Evolutionary conservation across 2,888 invertebrate genomes (phyloP).

Genomic region (Andrena marginata): DNA sequence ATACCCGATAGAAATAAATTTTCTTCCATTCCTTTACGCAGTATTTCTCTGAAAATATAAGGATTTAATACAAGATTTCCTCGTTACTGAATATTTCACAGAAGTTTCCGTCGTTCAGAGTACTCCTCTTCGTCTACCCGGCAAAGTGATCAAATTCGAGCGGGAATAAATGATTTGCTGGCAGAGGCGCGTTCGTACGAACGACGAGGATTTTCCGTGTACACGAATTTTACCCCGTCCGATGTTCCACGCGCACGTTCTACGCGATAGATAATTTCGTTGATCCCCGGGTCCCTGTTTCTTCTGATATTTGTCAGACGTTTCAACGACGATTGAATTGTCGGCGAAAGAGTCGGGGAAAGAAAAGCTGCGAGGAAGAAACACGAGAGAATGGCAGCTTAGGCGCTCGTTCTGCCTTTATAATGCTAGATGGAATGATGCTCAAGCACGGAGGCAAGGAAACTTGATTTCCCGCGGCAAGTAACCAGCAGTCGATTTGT

Average conservation of each 20-base stretch:
- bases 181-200: background rate
- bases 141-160: conserved; percentile 8
- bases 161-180: conserved; percentile 1
- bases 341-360: conserved; percentile 1
- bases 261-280: conserved; percentile 49
- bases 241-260: background rate
- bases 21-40: no score
- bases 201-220: background rate
- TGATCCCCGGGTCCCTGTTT: conserved; percentile 28
- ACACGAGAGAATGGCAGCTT: background rate
- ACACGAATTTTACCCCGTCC: background rate
- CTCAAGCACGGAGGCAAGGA: no score
- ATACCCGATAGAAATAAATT: background rate
- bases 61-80: background rate
- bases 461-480: no score
- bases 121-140: background rate
- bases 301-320: conserved; percentile 53
- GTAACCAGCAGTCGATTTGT: no score
- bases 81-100: background rate
- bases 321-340: conserved; percentile 4
- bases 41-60: background rate
- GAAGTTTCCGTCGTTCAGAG: background rate
- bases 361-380: background rate
- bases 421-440: no score
- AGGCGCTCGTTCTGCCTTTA: background rate